phyloP scores from a whole-genome alignment of 2,888 invertebrate genomes.

The Ichneumoninae sp. region DNA sequence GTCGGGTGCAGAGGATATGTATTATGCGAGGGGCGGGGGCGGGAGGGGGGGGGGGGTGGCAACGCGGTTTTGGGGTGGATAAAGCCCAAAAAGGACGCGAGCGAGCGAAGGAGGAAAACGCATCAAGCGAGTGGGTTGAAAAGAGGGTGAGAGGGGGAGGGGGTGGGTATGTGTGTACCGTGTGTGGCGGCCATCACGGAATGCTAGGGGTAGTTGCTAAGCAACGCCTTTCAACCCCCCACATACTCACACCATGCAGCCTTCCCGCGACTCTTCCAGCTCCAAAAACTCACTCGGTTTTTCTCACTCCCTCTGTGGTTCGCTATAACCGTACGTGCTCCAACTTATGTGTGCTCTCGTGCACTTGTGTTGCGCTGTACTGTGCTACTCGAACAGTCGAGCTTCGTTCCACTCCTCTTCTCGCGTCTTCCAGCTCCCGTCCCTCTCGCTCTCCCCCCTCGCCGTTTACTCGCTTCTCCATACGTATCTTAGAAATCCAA shows the following conservation, averaged over 20 bases:
- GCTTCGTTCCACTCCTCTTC: conserved; percentile 67
- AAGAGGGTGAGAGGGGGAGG: conserved; percentile 75
- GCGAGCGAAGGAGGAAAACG: conserved; percentile 64
- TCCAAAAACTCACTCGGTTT: conserved; percentile 68
- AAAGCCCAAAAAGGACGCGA: conserved; percentile 60
- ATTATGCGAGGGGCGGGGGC: conserved; percentile 51
- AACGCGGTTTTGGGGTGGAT: conserved; percentile 48
- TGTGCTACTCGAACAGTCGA: conserved; percentile 48
- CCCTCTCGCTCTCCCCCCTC: conserved; percentile 59
- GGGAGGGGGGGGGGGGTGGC: conserved; percentile 52
- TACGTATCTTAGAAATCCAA: conserved; percentile 24
- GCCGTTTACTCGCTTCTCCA: conserved; percentile 45
- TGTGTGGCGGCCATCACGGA: conserved; percentile 74
- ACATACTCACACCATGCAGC: conserved; percentile 80
- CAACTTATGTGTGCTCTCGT: conserved; percentile 35
- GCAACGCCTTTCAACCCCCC: conserved; percentile 80
- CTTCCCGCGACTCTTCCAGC: conserved; percentile 72
- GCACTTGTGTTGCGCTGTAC: conserved; percentile 41
- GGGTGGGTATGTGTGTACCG: conserved; percentile 80
- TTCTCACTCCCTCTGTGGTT: conserved; percentile 6
- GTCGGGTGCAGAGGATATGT: conserved; percentile 51
- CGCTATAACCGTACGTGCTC: conserved; percentile 5
- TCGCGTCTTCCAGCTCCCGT: conserved; percentile 66
- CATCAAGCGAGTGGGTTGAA: conserved; percentile 66
- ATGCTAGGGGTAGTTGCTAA: conserved; percentile 81